A percentile compares a stretch with the other conserved stretches of the same genome.
Evolutionary conservation across 1,140 invertebrate genomes (phyloP).

Genomic region (Drosophila oshimai): DNA sequence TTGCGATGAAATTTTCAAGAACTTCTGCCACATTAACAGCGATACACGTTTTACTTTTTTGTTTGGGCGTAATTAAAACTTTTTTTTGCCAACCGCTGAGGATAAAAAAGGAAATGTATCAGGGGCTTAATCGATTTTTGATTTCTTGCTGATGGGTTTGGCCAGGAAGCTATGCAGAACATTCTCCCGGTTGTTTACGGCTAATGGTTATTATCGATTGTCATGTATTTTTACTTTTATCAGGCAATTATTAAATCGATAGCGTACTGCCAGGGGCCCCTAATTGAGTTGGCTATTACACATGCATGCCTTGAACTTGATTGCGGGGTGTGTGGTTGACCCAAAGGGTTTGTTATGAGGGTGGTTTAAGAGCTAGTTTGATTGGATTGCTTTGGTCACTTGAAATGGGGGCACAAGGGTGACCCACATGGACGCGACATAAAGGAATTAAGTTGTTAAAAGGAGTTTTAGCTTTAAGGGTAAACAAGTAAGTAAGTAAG

Average conservation of each 20-base stretch:
- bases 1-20: conserved; percentile 24
- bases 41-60: conserved; percentile 12
- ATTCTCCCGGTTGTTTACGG: conserved; percentile 21
- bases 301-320: conserved; percentile 61
- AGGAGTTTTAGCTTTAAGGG: neutral
- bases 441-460: conserved; percentile 7
- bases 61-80: conserved; percentile 61
- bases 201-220: conserved; percentile 59
- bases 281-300: conserved; percentile 39
- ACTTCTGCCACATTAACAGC: conserved; percentile 48
- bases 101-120: conserved; percentile 13
- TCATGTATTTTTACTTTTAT: conserved; percentile 33
- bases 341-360: conserved; percentile 9
- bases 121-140: conserved; percentile 73
- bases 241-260: conserved; percentile 68
- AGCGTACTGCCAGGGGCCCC: conserved; percentile 2
- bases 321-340: conserved; percentile 11
- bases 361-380: conserved; percentile 22
- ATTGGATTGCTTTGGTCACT: conserved; percentile 9
- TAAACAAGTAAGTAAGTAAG: conserved; percentile 45
- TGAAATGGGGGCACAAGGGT: conserved; percentile 5
- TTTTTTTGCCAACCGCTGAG: conserved; percentile 35
- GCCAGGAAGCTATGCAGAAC: conserved; percentile 32
- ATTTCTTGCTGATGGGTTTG: conserved; percentile 64
- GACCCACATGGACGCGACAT: conserved; percentile 6